These are phyloP conservation scores for Hylaea fasciaria DNA, from an alignment of 2,888 invertebrate species.

Conservation along the genomic window DNA sequence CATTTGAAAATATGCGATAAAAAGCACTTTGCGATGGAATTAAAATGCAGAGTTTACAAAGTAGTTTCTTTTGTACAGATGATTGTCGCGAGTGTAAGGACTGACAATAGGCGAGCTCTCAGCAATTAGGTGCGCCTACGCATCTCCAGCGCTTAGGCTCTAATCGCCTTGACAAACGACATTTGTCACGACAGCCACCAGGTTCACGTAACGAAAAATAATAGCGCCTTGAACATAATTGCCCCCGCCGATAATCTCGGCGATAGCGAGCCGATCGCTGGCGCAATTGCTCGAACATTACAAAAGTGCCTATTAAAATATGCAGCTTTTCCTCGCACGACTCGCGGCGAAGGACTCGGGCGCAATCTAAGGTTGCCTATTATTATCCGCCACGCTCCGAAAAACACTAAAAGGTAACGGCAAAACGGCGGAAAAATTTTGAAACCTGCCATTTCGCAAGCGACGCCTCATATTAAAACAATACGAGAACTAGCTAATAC, in stretches of 20 bases:
- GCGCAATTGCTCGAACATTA: constrained; percentile 62
- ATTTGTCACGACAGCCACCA: constrained; percentile 51
- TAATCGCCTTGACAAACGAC: constrained; percentile 57
- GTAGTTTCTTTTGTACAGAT: constrained; percentile 57
- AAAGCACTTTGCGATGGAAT: constrained; percentile 22
- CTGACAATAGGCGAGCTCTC: constrained; percentile 68
- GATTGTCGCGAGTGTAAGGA: constrained; percentile 59
- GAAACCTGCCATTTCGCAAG: constrained; percentile 77
- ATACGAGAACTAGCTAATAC: constrained; percentile 80
- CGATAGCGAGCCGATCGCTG: constrained; percentile 58
- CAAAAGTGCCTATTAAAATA: constrained; percentile 75
- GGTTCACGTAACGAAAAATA: constrained; percentile 48
- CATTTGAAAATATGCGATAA: constrained; percentile 36
- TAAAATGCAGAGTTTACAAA: constrained; percentile 46
- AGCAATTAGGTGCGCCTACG: constrained; percentile 59
- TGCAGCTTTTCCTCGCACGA: constrained; percentile 78
- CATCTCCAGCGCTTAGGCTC: constrained; percentile 50
- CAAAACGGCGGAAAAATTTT: constrained; percentile 81
- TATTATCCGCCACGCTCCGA: constrained; percentile 84
- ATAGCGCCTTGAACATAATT: constrained; percentile 61
- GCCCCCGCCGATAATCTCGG: constrained; percentile 54
- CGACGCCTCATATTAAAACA: constrained; percentile 79
- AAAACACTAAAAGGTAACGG: constrained; percentile 82
- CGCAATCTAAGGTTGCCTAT: constrained; percentile 83
- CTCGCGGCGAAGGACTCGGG: constrained; percentile 78